These are phyloP conservation scores for Echinops telfairi DNA, from an alignment of 2,113 vertebrate species.

Conservation along the genomic window DNA sequence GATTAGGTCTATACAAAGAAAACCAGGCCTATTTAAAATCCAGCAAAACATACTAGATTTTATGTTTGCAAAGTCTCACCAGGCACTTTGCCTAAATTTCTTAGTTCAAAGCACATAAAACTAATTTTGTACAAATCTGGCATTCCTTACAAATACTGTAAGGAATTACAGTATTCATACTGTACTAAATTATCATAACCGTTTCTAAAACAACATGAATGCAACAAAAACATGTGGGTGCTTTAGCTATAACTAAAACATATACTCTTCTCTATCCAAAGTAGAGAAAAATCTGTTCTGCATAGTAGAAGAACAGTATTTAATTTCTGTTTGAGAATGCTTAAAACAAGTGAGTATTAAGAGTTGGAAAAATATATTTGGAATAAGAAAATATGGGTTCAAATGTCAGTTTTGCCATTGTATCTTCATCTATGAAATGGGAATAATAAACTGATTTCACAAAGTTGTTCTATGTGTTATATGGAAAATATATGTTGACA, in stretches of 20 bases:
- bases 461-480: no score
- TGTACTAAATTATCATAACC: accelerated
- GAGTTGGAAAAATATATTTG: no score
- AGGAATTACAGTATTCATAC: no score
- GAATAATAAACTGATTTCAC: no score
- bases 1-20: no score
- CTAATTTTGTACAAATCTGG: not conserved
- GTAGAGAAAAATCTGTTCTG: not conserved
- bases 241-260: not conserved
- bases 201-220: not conserved
- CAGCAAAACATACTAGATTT: accelerated
- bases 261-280: accelerated
- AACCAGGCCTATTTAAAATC: not conserved
- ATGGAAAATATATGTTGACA: accelerated
- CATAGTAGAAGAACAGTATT: accelerated
- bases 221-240: not conserved
- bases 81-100: accelerated
- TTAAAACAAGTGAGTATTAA: accelerated
- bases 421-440: not conserved
- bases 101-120: accelerated
- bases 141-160: accelerated
- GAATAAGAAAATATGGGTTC: not conserved
- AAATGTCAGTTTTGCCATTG: accelerated
- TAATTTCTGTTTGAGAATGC: not conserved
- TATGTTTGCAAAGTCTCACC: accelerated